phyloP scores from a whole-genome alignment of 2,113 vertebrate genomes.

The Malurus cyaneus region DNA sequence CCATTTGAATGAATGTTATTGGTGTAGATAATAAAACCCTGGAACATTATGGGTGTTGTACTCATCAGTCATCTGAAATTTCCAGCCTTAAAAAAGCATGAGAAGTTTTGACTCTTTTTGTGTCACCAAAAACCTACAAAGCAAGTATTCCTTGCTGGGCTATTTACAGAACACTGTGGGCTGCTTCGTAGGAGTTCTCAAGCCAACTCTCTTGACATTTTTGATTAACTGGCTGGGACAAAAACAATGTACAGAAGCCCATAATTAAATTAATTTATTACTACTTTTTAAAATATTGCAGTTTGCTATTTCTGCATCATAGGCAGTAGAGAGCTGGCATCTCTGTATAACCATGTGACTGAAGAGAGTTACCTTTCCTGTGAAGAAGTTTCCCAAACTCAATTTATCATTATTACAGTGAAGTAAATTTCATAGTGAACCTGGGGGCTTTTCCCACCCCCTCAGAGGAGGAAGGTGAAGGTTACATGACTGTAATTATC shows the following conservation, averaged over 20 bases:
- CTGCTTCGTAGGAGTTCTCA: background rate
- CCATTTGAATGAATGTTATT: background rate
- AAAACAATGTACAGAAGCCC: background rate
- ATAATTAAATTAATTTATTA: background rate
- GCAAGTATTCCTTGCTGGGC: background rate
- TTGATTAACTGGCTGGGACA: background rate
- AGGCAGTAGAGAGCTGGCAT: background rate
- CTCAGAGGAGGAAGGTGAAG: background rate
- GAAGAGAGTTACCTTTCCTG: background rate
- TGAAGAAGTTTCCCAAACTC: background rate
- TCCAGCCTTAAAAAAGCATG: background rate
- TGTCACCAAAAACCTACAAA: background rate
- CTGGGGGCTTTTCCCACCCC: background rate
- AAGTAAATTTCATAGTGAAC: background rate
- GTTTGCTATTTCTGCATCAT: background rate
- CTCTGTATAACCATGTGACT: background rate
- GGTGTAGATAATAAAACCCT: background rate
- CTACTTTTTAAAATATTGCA: background rate
- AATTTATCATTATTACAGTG: background rate
- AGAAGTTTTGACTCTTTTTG: background rate
- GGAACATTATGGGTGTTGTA: background rate
- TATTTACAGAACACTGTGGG: slow-evolving; percentile 38
- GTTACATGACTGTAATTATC: background rate
- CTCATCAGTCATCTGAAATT: background rate
- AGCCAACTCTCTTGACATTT: slow-evolving; percentile 25